These are phyloP conservation scores for Agonum fuliginosum DNA, from an alignment of 2,888 invertebrate species.

Conservation along the genomic window DNA sequence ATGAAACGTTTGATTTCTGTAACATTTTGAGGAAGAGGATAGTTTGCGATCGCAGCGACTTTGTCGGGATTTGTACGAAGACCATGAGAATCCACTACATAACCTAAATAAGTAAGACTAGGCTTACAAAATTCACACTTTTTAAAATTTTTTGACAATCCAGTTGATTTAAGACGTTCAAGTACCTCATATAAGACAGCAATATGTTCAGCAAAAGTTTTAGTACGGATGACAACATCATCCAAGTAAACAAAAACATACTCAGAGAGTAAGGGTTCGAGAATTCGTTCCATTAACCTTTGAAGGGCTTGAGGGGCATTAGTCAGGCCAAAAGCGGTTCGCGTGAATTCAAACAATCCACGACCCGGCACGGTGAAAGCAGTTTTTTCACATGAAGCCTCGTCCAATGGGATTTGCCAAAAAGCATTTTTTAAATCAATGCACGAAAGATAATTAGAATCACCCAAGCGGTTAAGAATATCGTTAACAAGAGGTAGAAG, in stretches of 20 bases:
- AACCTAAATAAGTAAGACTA: too few species aligned
- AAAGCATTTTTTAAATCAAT: background rate
- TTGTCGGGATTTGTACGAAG: background rate
- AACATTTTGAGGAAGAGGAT: background rate
- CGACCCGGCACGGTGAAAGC: conserved; percentile 6
- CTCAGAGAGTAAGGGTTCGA: background rate
- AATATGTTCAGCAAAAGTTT: background rate
- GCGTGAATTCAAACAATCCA: background rate
- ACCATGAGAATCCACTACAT: background rate
- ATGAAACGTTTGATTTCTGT: conserved; percentile 9
- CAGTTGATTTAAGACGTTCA: background rate
- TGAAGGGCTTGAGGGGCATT: too few species aligned
- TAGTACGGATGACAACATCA: background rate
- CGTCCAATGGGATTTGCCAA: background rate
- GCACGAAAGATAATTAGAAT: background rate
- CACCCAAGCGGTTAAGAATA: conserved; percentile 63
- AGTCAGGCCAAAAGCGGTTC: too few species aligned
- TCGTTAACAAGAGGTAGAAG: too few species aligned
- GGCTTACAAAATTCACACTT: background rate
- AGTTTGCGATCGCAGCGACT: background rate
- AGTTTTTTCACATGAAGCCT: conserved; percentile 2
- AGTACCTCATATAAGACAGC: background rate
- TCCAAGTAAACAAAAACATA: conserved; percentile 5
- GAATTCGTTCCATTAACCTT: background rate
- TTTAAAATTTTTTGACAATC: background rate